Evolutionary conservation across 2,113 vertebrate genomes (phyloP), one percentile per base, ranked within the genome.

Genomic region (Rhabdomys dilectus): DNA sequence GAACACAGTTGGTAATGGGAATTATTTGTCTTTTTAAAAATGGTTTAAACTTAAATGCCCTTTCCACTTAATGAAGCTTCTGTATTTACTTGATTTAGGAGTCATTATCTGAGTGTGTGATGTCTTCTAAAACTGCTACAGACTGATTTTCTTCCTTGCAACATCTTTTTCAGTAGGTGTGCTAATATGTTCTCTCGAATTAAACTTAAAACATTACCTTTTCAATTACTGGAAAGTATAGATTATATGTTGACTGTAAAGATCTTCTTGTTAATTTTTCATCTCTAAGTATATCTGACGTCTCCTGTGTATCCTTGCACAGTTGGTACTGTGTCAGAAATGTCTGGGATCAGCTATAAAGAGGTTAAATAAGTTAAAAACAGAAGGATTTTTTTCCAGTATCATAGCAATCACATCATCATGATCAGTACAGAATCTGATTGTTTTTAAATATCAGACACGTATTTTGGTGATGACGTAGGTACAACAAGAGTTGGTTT

Each of bases 21-120:
- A 53, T 81, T 89, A 81, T 72, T 88, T 72, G 88, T 84, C 17
- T 95, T 89, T 92, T 64, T 84, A 60, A 62, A 42, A 92, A 73
- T 60, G 95, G 6, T 48, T 68, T 88, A 96, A 91, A 81, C 1
- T 95, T 77, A 85, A 75, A 31, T 95, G 45, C 10, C 10, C 42
- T 97, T 98, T 56, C 93, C 95, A 95, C 91, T 97, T 97, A 87
- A 95, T 93, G 34, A 29, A 84, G 60, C 31, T 93, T 73, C 75
- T 13, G 9, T 22, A 88, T 96, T 95, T 58, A 64, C 76, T 88
- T 78, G 29, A 88, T 97, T 95, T 36, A 96, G 95, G 96, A 42
- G 95, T 92, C 95, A 81, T 77, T 91, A 88, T 89, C 81, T 75
- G 42, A 98, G 22, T 77, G 94, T 96, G 19, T 95, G 93, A 91